Conservation (phyloP, 1,140 invertebrate species). For the Heliothis subflexa region DNA sequence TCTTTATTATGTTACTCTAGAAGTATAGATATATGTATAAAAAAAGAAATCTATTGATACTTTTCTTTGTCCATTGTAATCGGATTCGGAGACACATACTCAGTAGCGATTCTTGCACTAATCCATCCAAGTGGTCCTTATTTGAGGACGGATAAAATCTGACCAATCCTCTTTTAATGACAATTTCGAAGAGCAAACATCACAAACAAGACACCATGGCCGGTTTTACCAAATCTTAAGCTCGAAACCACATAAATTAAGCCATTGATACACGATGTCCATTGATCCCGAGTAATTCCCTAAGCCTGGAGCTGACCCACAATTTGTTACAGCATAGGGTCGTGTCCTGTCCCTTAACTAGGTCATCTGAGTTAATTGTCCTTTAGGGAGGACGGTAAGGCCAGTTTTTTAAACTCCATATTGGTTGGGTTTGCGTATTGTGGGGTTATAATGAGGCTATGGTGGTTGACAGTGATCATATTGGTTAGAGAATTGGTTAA, state of each 20-base stretch:
- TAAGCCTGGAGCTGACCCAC: conserved; percentile 20
- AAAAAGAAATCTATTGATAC: too few relatives aligned
- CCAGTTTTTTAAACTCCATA: conserved; percentile 18
- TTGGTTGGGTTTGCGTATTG: neutral
- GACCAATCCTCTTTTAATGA: neutral
- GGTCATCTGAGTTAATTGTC: conserved; percentile 32
- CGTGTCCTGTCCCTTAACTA: conserved; percentile 9
- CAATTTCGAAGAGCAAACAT: neutral
- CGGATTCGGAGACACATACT: neutral
- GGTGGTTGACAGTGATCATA: neutral
- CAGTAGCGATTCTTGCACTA: neutral
- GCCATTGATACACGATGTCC: conserved; percentile 21
- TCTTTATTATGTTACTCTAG: too few relatives aligned
- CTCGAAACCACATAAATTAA: conserved; percentile 13
- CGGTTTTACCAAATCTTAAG: neutral
- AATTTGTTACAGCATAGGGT: conserved; percentile 28
- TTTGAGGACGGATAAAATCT: neutral
- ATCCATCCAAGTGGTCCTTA: neutral
- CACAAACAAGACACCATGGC: neutral
- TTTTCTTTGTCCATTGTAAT: too few relatives aligned
- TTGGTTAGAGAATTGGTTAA: neutral
- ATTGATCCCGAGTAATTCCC: conserved; percentile 25
- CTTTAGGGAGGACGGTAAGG: neutral
- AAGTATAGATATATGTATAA: too few relatives aligned
- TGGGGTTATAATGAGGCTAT: neutral